phyloP scores from a whole-genome alignment of 2,797 vertebrate genomes.

The Rhadinocentrus ornatus region DNA sequence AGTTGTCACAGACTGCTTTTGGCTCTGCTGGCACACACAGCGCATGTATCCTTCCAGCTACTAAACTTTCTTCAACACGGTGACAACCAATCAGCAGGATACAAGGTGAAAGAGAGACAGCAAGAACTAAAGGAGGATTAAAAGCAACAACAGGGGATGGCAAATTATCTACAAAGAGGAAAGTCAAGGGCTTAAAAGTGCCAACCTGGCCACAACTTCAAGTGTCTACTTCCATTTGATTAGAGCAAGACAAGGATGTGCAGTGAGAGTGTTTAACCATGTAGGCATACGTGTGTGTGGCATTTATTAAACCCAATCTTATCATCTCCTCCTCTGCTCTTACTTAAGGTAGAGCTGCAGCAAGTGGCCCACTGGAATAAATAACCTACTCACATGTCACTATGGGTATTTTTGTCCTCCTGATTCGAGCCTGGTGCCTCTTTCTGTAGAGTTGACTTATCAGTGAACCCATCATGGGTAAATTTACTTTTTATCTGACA shows the following conservation, averaged over 20 bases:
- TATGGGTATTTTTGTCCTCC: conserved; percentile 47
- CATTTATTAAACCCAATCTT: conserved; percentile 29
- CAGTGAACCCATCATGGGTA: not conserved
- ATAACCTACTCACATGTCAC: conserved; percentile 52
- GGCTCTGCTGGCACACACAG: conserved; percentile 62
- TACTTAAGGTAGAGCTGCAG: conserved; percentile 43
- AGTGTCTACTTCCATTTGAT: conserved; percentile 61
- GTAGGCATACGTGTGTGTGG: conserved; percentile 10
- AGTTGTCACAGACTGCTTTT: conserved; percentile 74
- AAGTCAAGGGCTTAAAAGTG: conserved; percentile 65
- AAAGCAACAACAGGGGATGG: conserved; percentile 34
- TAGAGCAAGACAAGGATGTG: conserved; percentile 29
- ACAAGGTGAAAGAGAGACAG: conserved; percentile 16
- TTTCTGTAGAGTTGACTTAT: conserved; percentile 16
- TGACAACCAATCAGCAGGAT: conserved; percentile 36
- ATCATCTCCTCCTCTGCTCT: conserved; percentile 33
- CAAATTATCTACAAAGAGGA: conserved; percentile 54
- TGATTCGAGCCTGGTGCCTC: conserved; percentile 11
- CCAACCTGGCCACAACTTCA: conserved; percentile 40
- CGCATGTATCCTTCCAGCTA: conserved; percentile 44
- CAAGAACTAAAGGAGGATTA: conserved; percentile 17
- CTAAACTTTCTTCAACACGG: conserved; percentile 67
- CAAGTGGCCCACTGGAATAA: conserved; percentile 36
- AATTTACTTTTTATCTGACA: not conserved
- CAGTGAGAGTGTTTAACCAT: conserved; percentile 16